A percentile compares a stretch with the other conserved stretches of the same genome.
These are phyloP conservation scores for Psylliodes chrysocephalus DNA, from an alignment of 2,888 invertebrate species.

Conservation along the genomic window DNA sequence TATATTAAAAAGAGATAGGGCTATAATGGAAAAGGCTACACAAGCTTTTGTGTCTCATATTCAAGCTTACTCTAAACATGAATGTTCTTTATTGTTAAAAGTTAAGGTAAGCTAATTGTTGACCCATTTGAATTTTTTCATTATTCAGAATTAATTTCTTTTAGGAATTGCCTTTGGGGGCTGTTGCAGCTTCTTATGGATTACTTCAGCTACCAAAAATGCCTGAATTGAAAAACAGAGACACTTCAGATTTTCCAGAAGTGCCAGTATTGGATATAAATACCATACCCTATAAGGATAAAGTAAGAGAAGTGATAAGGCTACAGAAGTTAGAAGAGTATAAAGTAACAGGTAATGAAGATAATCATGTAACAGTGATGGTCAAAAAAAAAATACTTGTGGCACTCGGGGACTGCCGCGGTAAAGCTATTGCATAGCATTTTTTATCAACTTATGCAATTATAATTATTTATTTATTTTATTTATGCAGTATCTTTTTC, in stretches of 20 bases:
- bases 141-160: too few relatives aligned
- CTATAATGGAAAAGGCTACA: slow-evolving; percentile 86
- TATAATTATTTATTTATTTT: too few relatives aligned
- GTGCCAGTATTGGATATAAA: slow-evolving; percentile 77
- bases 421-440: too few relatives aligned
- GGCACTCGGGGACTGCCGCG: too few relatives aligned
- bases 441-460: too few relatives aligned
- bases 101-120: slow-evolving; percentile 73
- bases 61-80: slow-evolving; percentile 94
- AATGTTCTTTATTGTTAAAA: slow-evolving; percentile 88
- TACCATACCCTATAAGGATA: slow-evolving; percentile 81
- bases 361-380: too few relatives aligned
- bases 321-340: slow-evolving; percentile 77
- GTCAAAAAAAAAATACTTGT: too few relatives aligned
- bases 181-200: slow-evolving; percentile 89
- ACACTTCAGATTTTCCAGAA: slow-evolving; percentile 67
- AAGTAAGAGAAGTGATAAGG: slow-evolving; percentile 79
- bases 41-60: slow-evolving; percentile 96
- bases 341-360: slow-evolving; percentile 74
- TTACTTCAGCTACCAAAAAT: slow-evolving; percentile 91
- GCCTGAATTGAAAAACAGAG: slow-evolving; percentile 87
- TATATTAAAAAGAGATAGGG: slow-evolving; percentile 77
- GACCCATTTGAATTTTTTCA: slow-evolving; percentile 1
- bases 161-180: slow-evolving; percentile 83
- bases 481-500: too few relatives aligned